Percentiles rank a stretch among this genome's conserved stretches.
Evolutionary conservation across 2,113 vertebrate genomes (phyloP).

Genomic region (Tursiops truncatus): DNA sequence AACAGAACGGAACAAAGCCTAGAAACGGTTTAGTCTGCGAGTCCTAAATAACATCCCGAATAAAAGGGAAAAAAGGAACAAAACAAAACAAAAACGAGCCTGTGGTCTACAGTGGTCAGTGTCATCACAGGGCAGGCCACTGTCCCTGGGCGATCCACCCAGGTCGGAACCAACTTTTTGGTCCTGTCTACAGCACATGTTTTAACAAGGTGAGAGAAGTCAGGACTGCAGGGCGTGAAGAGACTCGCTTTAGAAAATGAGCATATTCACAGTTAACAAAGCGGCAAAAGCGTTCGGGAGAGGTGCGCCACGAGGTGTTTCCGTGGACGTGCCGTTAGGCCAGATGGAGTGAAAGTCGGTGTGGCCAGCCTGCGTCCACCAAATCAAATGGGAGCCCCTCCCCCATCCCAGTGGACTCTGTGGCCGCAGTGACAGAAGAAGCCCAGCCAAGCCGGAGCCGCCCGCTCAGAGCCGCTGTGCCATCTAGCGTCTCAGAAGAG

Average conservation of each 20-base stretch:
- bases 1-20: not conserved
- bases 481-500: conserved; percentile 75
- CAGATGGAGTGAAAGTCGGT: conserved; percentile 7
- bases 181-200: not conserved
- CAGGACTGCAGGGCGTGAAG: not conserved
- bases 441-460: not conserved
- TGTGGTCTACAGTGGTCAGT: not conserved
- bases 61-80: not conserved
- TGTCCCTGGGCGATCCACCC: not conserved
- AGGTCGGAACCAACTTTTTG: not conserved
- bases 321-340: not conserved
- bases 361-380: not conserved
- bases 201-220: conserved; percentile 29
- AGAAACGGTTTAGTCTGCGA: not conserved
- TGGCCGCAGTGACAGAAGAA: not conserved
- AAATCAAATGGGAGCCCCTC: not conserved
- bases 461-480: conserved; percentile 62
- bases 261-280: not conserved
- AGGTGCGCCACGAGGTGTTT: not conserved
- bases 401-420: not conserved
- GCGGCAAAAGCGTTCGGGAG: not conserved
- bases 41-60: not conserved
- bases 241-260: not conserved
- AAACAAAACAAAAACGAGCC: not conserved
- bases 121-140: not conserved